Conservation (phyloP, 2,113 vertebrate species). For the Numenius arquata region DNA sequence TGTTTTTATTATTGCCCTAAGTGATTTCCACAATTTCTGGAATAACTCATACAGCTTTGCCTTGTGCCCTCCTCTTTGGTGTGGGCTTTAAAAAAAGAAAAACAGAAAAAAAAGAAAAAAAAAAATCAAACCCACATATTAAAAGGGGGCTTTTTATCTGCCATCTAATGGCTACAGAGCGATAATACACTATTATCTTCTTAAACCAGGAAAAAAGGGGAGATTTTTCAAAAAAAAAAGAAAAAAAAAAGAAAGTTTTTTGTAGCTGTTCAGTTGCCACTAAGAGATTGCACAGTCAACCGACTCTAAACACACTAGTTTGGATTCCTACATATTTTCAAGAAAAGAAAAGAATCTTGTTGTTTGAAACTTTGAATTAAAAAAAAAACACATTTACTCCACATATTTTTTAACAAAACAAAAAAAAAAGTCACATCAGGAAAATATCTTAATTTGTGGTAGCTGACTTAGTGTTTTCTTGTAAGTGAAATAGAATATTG, state of each 20-base stretch:
- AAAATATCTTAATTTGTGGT: constrained; percentile 87
- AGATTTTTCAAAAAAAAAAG: constrained; percentile 78
- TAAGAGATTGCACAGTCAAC: constrained; percentile 99
- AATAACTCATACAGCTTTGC: constrained; percentile 99
- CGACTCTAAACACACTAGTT: constrained; percentile 99
- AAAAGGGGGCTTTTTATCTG: constrained; percentile 85
- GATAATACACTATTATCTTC: constrained; percentile 91
- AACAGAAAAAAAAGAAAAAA: constrained; percentile 34
- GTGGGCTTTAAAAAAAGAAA: constrained; percentile 80
- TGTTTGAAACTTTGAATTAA: constrained; percentile 84
- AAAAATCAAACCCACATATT: constrained; percentile 82
- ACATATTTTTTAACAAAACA: constrained; percentile 92
- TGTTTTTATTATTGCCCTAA: constrained; percentile 89
- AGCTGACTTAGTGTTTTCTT: constrained; percentile 89
- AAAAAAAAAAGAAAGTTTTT: constrained; percentile 81
- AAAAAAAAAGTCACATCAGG: constrained; percentile 86
- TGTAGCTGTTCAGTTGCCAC: constrained; percentile 98
- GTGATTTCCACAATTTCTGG: constrained; percentile 93
- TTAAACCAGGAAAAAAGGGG: constrained; percentile 85
- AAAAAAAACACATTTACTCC: constrained; percentile 83
- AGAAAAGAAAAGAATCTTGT: constrained; percentile 82
- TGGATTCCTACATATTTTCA: constrained; percentile 92
- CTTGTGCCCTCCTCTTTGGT: constrained; percentile 87
- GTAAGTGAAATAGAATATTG: constrained; percentile 86
- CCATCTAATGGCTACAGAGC: constrained; percentile 91